Base-by-base conservation (phyloP, 2,113 vertebrate species). In the Nothobranchius kuhntae region DNA sequence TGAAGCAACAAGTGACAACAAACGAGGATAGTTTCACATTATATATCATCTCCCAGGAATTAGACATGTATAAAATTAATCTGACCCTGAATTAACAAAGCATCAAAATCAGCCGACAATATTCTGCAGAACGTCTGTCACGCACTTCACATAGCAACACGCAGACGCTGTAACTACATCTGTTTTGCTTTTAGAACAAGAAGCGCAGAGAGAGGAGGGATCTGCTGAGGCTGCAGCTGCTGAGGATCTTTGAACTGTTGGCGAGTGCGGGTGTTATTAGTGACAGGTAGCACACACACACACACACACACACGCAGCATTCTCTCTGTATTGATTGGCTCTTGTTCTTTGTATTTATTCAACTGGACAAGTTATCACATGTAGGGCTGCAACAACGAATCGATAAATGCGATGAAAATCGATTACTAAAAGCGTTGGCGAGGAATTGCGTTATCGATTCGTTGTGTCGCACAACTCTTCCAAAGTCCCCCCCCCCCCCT, bases 231-330 rank as follows among this genome's bases (percentile, higher is more conserved):
- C 91, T 99, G 44, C 98, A 99, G 44, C 89, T 99, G 42, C 91
- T 99, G 64, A 87, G 97, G 62, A 98, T 99, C 81, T 99, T 99
- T 88, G 98, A 99, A 68, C 94, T 99, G 52, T 86, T 99, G 84
- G 98, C 97, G 47, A 98, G 97, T 65, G 96, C 97, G 15, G 95
- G 94, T 48, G 97, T 99, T 14, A 98, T 99, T 91, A 99, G 97
- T 91, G 97, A 99, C 93, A 98, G 96, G 98, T 98, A 91, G 44
- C 55, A 24, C 15, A 36, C 36, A 45, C 6, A 30, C 44, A 45
- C 12, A 13, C 44, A 40, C 38, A 40, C 38, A 40, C 38, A 40
- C 38, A 40, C 38, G 7, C 38, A 40, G 7, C 36, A 38, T 7
- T 44, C 42, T 44, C 8, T 12, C 42, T 10, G 2, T 9, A 44